A percentile compares a stretch with the other conserved stretches of the same genome.
phyloP scores from a whole-genome alignment of 2,113 vertebrate species.

The Actenoides hombroni region DNA sequence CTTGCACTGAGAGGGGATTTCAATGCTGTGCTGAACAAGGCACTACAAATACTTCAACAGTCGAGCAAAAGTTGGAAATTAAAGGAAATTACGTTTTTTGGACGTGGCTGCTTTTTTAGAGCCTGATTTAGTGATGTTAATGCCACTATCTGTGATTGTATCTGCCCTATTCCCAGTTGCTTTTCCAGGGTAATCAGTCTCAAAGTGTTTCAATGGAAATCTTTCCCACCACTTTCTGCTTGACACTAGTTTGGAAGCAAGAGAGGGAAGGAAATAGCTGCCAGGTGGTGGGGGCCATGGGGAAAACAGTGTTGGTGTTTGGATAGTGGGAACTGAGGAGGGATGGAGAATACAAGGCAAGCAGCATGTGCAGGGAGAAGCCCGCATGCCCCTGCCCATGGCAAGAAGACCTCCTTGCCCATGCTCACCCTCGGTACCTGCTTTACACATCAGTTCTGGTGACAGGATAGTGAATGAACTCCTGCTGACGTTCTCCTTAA shows the following conservation, averaged over 20 bases:
- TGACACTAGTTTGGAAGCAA: neutral
- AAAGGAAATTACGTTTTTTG: neutral
- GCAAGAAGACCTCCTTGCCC: neutral
- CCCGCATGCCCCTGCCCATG: neutral
- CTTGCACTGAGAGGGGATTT: neutral
- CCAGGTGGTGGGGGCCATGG: neutral
- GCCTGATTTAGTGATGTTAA: neutral
- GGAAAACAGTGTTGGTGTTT: neutral
- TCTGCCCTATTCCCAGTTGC: neutral
- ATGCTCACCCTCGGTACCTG: rapidly evolving
- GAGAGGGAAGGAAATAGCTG: neutral
- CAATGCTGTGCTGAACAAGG: neutral
- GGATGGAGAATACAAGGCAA: neutral
- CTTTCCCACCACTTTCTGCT: neutral
- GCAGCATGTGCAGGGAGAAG: neutral
- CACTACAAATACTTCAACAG: neutral
- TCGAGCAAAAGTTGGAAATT: neutral
- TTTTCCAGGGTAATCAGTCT: slow-evolving; percentile 26
- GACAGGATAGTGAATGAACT: neutral
- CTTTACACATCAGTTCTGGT: neutral
- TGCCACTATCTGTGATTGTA: neutral
- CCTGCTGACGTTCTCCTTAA: neutral
- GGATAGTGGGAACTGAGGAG: neutral
- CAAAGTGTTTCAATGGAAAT: neutral
- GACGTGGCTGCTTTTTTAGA: neutral